phyloP scores from a whole-genome alignment of 2,888 invertebrate species.

The Callyntrura guangdongensis region DNA sequence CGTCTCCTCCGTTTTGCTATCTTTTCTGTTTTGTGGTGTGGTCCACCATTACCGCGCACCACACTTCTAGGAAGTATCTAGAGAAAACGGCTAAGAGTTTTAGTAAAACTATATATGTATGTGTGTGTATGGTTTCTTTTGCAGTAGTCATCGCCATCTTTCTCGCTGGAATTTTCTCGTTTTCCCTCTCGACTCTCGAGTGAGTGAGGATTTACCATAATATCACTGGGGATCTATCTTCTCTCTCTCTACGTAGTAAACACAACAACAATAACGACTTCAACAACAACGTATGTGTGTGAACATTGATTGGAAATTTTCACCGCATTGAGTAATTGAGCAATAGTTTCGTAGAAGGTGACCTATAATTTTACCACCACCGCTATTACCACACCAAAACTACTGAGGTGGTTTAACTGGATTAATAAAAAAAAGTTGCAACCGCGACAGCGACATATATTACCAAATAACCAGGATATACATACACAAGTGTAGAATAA shows the following conservation, averaged over 20 bases:
- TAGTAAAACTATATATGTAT: too few relatives aligned
- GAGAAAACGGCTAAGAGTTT: too few relatives aligned
- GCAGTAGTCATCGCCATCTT: conserved; percentile 7
- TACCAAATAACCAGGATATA: not conserved
- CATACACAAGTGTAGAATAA: not conserved
- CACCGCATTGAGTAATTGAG: conserved; percentile 6
- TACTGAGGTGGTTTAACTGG: conserved; percentile 6
- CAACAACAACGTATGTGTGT: too few relatives aligned
- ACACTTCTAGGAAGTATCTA: too few relatives aligned
- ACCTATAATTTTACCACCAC: conserved; percentile 20
- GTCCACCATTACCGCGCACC: too few relatives aligned
- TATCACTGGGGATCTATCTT: conserved; percentile 12
- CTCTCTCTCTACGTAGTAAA: too few relatives aligned
- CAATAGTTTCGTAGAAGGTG: conserved; percentile 27
- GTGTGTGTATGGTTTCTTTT: conserved; percentile 7
- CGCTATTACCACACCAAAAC: too few relatives aligned
- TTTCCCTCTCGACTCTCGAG: too few relatives aligned
- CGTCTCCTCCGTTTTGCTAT: not conserved
- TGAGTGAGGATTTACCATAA: not conserved
- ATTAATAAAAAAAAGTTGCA: conserved; percentile 37
- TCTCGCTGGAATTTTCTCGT: not conserved
- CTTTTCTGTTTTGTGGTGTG: not conserved
- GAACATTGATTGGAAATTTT: conserved; percentile 30
- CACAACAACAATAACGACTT: too few relatives aligned
- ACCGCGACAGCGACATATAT: too few relatives aligned